Conservation (phyloP, 2,888 invertebrate genomes). For the Drosophila niveifrons region DNA sequence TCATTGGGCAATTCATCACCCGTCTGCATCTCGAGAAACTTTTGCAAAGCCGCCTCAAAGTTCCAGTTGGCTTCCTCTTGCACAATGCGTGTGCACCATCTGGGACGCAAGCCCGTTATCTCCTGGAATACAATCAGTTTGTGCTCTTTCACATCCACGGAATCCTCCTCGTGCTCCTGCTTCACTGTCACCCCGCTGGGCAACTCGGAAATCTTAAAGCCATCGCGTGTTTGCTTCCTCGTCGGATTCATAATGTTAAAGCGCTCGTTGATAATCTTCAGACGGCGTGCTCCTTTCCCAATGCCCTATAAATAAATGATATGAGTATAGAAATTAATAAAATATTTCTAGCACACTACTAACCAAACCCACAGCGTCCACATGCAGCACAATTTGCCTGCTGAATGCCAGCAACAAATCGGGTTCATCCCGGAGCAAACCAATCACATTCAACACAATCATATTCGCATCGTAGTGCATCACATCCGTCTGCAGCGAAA, state of each 20-base stretch:
- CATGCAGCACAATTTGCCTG: slow-evolving; percentile 63
- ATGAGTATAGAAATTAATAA: neutral
- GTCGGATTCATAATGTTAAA: slow-evolving; percentile 78
- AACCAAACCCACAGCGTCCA: slow-evolving; percentile 43
- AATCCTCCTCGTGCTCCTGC: slow-evolving; percentile 31
- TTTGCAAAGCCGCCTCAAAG: slow-evolving; percentile 65
- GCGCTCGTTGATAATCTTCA: slow-evolving; percentile 80
- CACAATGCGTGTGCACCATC: slow-evolving; percentile 81
- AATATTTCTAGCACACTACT: slow-evolving; percentile 7
- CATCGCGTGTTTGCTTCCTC: slow-evolving; percentile 47
- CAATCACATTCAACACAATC: slow-evolving; percentile 51
- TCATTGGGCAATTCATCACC: slow-evolving; percentile 70
- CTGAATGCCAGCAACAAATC: slow-evolving; percentile 60
- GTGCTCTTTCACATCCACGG: slow-evolving; percentile 71
- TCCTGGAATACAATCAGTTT: slow-evolving; percentile 79
- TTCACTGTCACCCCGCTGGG: neutral
- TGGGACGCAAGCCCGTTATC: slow-evolving; percentile 73
- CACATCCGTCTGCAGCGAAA: slow-evolving; percentile 75
- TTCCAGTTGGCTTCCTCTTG: slow-evolving; percentile 80
- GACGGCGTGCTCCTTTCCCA: slow-evolving; percentile 50
- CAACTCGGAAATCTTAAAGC: slow-evolving; percentile 68
- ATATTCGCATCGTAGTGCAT: slow-evolving; percentile 51
- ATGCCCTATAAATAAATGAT: slow-evolving; percentile 65
- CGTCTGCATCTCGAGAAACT: slow-evolving; percentile 64
- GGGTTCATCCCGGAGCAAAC: slow-evolving; percentile 57